Conservation (phyloP, 53 echinoderm and acorn worm species). For the Paracentrotus lividus region DNA sequence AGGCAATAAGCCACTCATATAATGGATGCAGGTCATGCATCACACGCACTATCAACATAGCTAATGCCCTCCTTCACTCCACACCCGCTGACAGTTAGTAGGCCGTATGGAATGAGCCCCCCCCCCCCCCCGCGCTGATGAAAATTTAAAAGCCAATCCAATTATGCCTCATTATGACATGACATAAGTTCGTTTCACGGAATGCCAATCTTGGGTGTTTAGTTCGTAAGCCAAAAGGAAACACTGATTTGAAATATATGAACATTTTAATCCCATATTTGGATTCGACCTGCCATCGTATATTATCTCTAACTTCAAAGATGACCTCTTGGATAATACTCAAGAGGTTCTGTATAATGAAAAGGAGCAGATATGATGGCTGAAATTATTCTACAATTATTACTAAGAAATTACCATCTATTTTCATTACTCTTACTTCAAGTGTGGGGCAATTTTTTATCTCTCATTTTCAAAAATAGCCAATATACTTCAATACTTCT, state of each 20-base stretch:
- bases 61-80: slow-evolving; percentile 26
- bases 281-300: background rate
- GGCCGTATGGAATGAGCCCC: background rate
- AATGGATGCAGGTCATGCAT: slow-evolving; percentile 35
- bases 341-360: background rate
- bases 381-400: background rate
- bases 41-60: slow-evolving; percentile 30
- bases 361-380: background rate
- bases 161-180: background rate
- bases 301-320: background rate
- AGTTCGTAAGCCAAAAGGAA: background rate
- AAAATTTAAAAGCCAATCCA: slow-evolving; percentile 1
- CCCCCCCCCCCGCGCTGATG: no score
- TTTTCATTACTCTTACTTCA: background rate
- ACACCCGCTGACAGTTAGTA: background rate
- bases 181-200: slow-evolving; percentile 7
- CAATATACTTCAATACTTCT: background rate
- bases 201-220: background rate
- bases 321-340: background rate
- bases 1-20: slow-evolving; percentile 9
- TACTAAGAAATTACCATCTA: background rate
- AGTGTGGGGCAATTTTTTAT: background rate
- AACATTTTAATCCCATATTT: background rate
- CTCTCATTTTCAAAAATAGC: background rate
- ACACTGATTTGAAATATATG: background rate